Evolutionary conservation across 2,888 invertebrate species (phyloP).

Genomic region (Agrochola litura): DNA sequence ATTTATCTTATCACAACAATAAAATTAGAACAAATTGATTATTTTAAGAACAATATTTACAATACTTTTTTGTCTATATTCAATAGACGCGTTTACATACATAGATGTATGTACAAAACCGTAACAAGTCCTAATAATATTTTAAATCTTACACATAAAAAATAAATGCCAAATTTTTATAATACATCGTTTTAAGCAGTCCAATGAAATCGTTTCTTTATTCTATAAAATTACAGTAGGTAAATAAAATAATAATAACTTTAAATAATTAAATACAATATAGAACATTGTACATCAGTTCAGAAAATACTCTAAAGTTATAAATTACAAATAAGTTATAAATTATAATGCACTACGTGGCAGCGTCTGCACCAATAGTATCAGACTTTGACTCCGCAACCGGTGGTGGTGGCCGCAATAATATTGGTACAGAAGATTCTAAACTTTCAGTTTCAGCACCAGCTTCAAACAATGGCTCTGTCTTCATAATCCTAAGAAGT

Average conservation of each 20-base stretch:
- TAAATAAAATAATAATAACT: constrained; percentile 40
- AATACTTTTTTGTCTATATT: constrained; percentile 59
- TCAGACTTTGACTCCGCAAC: constrained; percentile 78
- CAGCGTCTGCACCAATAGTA: constrained; percentile 36
- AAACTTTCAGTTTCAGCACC: constrained; percentile 73
- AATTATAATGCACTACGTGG: constrained; percentile 47
- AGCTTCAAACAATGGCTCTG: constrained; percentile 83
- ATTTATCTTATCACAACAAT: constrained; percentile 76
- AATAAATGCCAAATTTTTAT: constrained; percentile 65
- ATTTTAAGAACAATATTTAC: constrained; percentile 64
- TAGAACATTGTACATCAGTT: constrained; percentile 65
- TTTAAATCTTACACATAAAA: constrained; percentile 49
- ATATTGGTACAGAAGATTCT: constrained; percentile 74
- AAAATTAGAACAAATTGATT: constrained; percentile 60
- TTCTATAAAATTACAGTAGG: constrained; percentile 19
- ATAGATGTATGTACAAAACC: constrained; percentile 57
- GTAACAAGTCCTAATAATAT: constrained; percentile 46
- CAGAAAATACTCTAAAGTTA: constrained; percentile 38
- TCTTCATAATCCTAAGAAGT: constrained; percentile 77
- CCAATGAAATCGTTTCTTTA: constrained; percentile 35
- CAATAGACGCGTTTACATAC: constrained; percentile 33
- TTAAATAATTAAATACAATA: constrained; percentile 57
- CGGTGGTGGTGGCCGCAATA: constrained; percentile 79
- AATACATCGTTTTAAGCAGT: constrained; percentile 45
- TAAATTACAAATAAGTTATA: constrained; percentile 27